A percentile compares a stretch with the other conserved stretches of the same genome.
phyloP scores from a whole-genome alignment of 2,888 invertebrate genomes.

The Machimus rusticus region DNA sequence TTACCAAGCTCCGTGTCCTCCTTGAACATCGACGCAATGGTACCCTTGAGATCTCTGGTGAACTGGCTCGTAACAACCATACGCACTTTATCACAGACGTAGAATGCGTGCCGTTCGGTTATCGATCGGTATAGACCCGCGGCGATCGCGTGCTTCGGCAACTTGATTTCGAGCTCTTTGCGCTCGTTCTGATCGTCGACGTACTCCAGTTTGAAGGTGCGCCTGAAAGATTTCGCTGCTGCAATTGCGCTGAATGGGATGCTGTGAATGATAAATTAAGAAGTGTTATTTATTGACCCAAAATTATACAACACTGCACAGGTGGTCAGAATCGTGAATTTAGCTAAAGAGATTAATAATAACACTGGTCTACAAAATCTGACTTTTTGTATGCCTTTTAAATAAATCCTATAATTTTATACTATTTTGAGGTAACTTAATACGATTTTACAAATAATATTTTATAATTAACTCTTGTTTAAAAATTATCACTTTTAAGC shows the following conservation, averaged over 20 bases:
- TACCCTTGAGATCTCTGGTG: conserved; percentile 87
- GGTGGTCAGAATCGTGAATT: too few species aligned
- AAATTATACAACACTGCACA: background rate
- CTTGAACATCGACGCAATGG: conserved; percentile 89
- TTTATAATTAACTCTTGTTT: too few species aligned
- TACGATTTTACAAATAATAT: too few species aligned
- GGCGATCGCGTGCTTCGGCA: conserved; percentile 82
- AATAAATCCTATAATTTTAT: too few species aligned
- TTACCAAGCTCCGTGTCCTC: conserved; percentile 86
- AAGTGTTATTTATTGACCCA: background rate
- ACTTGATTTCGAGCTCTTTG: conserved; percentile 75
- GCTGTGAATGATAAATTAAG: conserved; percentile 61
- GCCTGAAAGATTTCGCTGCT: conserved; percentile 77
- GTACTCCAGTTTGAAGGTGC: conserved; percentile 79
- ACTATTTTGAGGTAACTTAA: too few species aligned
- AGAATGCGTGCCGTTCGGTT: conserved; percentile 92
- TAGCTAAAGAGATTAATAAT: too few species aligned
- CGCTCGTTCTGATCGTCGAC: conserved; percentile 74
- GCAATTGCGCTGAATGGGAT: conserved; percentile 84
- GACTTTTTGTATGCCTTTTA: too few species aligned
- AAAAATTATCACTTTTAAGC: too few species aligned
- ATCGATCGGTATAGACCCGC: conserved; percentile 85
- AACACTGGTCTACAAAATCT: too few species aligned
- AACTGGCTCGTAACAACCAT: conserved; percentile 88
- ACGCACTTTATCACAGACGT: conserved; percentile 90